Evolutionary conservation across 2,113 vertebrate species (phyloP).

Genomic region (Neodon shergylaensis): DNA sequence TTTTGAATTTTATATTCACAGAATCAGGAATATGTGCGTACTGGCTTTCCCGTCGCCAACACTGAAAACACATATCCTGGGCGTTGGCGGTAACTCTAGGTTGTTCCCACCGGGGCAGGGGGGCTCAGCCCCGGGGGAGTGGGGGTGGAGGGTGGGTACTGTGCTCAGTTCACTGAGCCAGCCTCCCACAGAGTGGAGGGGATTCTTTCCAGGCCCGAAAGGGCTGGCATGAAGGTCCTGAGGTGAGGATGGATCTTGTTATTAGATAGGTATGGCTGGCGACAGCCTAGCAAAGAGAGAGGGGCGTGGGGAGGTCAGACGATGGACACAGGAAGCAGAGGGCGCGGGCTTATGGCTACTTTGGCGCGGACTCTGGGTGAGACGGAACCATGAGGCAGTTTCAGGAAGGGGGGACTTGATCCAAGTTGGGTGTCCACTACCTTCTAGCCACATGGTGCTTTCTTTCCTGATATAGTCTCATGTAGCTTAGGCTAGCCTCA

Average conservation of each 20-base stretch:
- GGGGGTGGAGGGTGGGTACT: not conserved
- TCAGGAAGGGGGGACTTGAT: too few relatives aligned
- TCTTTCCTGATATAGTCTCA: not conserved
- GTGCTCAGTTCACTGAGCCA: not conserved
- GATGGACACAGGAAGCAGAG: not conserved
- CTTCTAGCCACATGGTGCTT: not conserved
- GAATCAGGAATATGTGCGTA: not conserved
- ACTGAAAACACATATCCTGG: not conserved
- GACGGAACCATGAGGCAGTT: not conserved
- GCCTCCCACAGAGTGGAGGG: not conserved
- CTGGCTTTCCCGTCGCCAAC: not conserved
- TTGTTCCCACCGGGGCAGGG: not conserved
- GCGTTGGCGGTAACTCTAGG: not conserved
- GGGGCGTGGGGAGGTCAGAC: not conserved
- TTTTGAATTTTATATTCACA: slow-evolving; percentile 15
- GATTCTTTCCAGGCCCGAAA: not conserved
- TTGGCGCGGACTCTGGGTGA: not conserved
- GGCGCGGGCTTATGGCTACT: not conserved
- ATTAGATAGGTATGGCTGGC: not conserved
- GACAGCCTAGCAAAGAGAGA: not conserved
- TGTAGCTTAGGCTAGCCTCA: not conserved
- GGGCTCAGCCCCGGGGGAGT: fast-evolving
- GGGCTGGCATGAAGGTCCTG: slow-evolving; percentile 29
- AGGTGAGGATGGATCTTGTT: not conserved
- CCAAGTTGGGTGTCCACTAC: not conserved